These are phyloP conservation scores for Caprella mutica DNA, from an alignment of 2,888 invertebrate genomes.

Conservation along the genomic window DNA sequence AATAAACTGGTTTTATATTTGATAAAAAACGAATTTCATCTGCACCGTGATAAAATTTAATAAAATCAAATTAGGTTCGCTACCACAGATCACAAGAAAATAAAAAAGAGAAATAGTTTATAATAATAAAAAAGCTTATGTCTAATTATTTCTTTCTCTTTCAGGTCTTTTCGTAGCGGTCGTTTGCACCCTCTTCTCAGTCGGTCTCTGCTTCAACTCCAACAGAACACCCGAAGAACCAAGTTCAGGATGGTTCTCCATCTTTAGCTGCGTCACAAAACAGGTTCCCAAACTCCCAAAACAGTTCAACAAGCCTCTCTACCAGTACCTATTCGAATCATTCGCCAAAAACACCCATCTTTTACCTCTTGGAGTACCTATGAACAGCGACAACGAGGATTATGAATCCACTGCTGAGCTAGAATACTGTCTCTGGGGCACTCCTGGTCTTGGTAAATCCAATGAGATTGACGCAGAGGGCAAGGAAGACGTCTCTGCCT, in stretches of 20 bases:
- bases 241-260: too few relatives aligned
- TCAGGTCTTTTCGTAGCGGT: too few relatives aligned
- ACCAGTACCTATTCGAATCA: constrained; percentile 6
- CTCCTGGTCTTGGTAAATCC: neutral
- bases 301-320: constrained; percentile 6
- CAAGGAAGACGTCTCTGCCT: constrained; percentile 3
- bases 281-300: constrained; percentile 4
- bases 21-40: too few relatives aligned
- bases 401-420: constrained; percentile 7
- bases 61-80: too few relatives aligned
- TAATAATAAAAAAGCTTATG: too few relatives aligned
- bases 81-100: too few relatives aligned
- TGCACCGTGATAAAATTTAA: too few relatives aligned
- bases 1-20: too few relatives aligned
- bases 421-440: constrained; percentile 3
- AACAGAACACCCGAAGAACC: neutral
- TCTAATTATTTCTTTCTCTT: too few relatives aligned
- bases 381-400: constrained; percentile 7
- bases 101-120: too few relatives aligned
- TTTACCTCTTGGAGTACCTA: constrained; percentile 3
- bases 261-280: constrained; percentile 1
- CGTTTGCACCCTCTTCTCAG: too few relatives aligned
- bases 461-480: neutral
- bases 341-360: constrained; percentile 9
- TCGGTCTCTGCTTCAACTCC: neutral